Evolutionary conservation across 2,888 invertebrate species (phyloP), one percentile per base, ranked within the genome.

Genomic region (Acronicta psi): DNA sequence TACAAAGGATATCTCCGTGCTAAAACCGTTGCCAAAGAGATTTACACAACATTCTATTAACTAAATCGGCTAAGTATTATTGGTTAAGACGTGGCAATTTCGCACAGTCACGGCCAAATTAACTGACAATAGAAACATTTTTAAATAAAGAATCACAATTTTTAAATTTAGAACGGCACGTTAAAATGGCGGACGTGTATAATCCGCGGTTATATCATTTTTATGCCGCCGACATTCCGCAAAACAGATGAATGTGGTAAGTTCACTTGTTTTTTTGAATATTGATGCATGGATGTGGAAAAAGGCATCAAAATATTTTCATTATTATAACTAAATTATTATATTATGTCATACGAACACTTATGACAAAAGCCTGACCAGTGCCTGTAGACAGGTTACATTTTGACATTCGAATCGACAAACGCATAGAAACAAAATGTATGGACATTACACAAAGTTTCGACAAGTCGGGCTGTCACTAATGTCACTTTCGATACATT

Each of bases 21-120:
- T 56, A 61, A 72, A 73, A 65, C 56, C 57, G 29, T 54, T 18
- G 41, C 40, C 36, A 42, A 60, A 41, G 36, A 68, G 77, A 76
- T 78, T 77, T 61, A 78, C 52, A 55, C 37, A 56, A 49, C 61
- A 57, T 63, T 74, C 69, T 73, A 70, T 73, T 62, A 73, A 43
- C 54, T 2, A 62, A 66, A 64, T 62, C 64, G 50, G 37, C 40
- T 51, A 43, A 57, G 56, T 63, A 41, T 59, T 45, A 59, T 66
- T 43, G 54, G 38, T 40, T 75, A 75, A 82, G 75, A 62, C 67
- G 67, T 38, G 10, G 53, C 71, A 67, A 81, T 79, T 83, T 77
- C 59, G 68, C 75, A 69, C 66, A 77, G 80, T 80, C 83, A 81
- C 80, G 79, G 52, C 53, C 57, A 58, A 74, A 79, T 80, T 78